These are phyloP conservation scores for Plumapathes pennacea DNA, from an alignment of 92 coral and sea anemone genomes.

Conservation along the genomic window DNA sequence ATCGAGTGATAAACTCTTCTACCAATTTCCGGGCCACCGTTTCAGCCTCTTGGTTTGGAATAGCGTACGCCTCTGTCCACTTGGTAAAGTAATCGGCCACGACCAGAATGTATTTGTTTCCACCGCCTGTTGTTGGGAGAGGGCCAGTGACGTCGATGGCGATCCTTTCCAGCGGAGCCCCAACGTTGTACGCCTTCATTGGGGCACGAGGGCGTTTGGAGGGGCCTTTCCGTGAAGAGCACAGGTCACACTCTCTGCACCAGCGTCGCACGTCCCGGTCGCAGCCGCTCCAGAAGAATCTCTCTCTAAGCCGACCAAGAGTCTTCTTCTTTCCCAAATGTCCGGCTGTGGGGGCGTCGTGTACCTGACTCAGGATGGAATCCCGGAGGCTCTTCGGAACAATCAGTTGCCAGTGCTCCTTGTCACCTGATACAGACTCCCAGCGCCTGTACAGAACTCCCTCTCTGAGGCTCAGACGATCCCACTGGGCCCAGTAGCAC, in stretches of 20 bases:
- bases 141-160: constrained; percentile 26
- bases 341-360: constrained; percentile 22
- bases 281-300: constrained; percentile 19
- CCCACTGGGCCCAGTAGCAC: constrained; percentile 22
- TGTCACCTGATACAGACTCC: constrained; percentile 14
- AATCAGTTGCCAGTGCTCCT: constrained; percentile 13
- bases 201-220: constrained; percentile 5
- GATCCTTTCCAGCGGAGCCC: constrained; percentile 26
- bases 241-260: constrained; percentile 25
- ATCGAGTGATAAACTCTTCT: constrained; percentile 25
- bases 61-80: constrained; percentile 10
- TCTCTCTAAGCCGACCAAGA: not conserved
- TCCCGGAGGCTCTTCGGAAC: constrained; percentile 1
- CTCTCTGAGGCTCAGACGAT: not conserved
- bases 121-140: constrained; percentile 6
- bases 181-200: constrained; percentile 30
- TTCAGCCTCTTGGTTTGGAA: constrained; percentile 17
- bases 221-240: constrained; percentile 18
- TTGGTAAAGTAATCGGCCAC: constrained; percentile 23
- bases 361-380: constrained; percentile 9
- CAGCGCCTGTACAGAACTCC: constrained; percentile 19
- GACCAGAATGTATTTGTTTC: constrained; percentile 33
- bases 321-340: constrained; percentile 34
- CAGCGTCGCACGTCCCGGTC: constrained; percentile 3
- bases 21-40: constrained; percentile 21